Evolutionary conservation across 2,888 invertebrate species (phyloP), one percentile per base, ranked within the genome.

Genomic region (Amphiduros pacificus): DNA sequence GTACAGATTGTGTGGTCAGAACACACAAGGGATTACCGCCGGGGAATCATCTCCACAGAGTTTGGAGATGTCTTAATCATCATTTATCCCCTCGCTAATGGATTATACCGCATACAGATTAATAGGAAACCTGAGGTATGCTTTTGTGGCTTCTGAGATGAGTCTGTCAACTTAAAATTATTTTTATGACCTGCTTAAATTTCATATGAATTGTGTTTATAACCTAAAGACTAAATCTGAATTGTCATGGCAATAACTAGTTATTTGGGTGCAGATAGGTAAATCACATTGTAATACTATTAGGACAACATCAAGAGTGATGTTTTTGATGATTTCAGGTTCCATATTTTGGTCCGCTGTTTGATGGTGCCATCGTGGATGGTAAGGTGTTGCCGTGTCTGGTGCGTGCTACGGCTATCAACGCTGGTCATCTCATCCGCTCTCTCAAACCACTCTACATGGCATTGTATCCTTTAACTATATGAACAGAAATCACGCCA

Each of bases 1-100:
- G 93, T 99, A 62, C 98, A 98, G 81, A 94, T 99, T 68, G 95
- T 99, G 31, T 99, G 99, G 99, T 96, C 95, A 55, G 99, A 99
- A 80, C 96, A 99, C 84, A 88, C 88, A 83, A 88, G 96, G 66
- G 94, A 96, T 78, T 99, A 99, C 86, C 88, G 95, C 63, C 88
- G 97, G 61, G 95, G 95, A 78, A 96, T 97, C 74, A 90, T 99
- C 79, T 96, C 98, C 59, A 99, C 99, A 14, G 97, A 99, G 85
- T 99, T 99, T 87, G 98, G 97, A 82, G 99, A 99, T 86, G 94
- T 99, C 67, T 88, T 99, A 65, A 94, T 99, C 77, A 92, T 91
- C 51, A 91, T 99, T 75, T 98, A 99, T 85, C 97, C 98, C 2
- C 85, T 97, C 74, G 75, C 78, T 56, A 91, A 91, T 77, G 90